phyloP scores from a whole-genome alignment of 2,888 invertebrate species.

The Drosophila robusta region DNA sequence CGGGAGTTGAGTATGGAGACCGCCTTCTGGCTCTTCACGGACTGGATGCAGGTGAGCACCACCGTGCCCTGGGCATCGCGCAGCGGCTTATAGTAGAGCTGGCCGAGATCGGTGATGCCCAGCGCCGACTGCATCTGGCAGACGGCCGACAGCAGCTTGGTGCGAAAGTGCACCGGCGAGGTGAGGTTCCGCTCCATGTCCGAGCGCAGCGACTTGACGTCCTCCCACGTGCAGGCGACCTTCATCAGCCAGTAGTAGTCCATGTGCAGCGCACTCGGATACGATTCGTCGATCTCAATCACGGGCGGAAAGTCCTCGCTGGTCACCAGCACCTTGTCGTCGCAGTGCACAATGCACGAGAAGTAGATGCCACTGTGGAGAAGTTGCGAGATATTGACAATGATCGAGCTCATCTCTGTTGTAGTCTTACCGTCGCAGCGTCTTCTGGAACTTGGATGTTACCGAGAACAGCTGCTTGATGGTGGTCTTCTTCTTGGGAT shows the following conservation, averaged over 20 bases:
- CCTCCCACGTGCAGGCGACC: slow-evolving; percentile 98
- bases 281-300: slow-evolving; percentile 98
- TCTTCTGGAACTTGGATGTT: slow-evolving; percentile 98
- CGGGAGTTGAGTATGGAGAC: slow-evolving; percentile 96
- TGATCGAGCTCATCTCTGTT: not conserved
- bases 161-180: slow-evolving; percentile 95
- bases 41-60: slow-evolving; percentile 94
- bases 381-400: no score
- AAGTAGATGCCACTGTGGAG: slow-evolving; percentile 94
- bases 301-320: slow-evolving; percentile 98
- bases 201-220: slow-evolving; percentile 94
- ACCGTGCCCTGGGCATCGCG: slow-evolving; percentile 95
- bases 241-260: slow-evolving; percentile 99
- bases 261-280: slow-evolving; percentile 94
- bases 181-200: slow-evolving; percentile 98
- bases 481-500: slow-evolving; percentile 93
- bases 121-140: slow-evolving; percentile 96
- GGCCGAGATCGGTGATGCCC: slow-evolving; percentile 97
- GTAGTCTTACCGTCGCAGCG: slow-evolving; percentile 89
- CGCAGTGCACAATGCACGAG: slow-evolving; percentile 96
- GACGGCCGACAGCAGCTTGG: slow-evolving; percentile 96
- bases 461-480: slow-evolving; percentile 98
- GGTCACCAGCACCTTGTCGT: slow-evolving; percentile 97
- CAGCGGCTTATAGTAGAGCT: slow-evolving; percentile 96
- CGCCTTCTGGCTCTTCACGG: slow-evolving; percentile 89